Evolutionary conservation across 1,140 invertebrate genomes (phyloP), one percentile per base, ranked within the genome.

Genomic region (Steinernema feltiae): DNA sequence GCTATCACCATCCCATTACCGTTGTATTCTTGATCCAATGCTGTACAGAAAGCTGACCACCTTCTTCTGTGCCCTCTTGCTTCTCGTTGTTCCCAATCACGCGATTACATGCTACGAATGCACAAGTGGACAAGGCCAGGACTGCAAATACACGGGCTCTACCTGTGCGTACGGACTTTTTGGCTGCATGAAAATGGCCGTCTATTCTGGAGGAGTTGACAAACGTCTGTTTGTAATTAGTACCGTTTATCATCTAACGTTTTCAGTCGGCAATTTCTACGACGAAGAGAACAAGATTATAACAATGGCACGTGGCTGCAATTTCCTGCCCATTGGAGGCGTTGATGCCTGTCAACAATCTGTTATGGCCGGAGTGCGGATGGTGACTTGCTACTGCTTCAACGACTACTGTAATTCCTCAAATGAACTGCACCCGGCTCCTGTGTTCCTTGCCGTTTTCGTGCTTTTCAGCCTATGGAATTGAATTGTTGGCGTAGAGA

Each of bases 181-280:
- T 31, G 78, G 78, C n/a, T 79, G 78, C 53, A 72, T 79, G 18
- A 79, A 79, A 46, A 78, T 79, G 41, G 72, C 78, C 1, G 71
- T 75, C 0, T 78, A 74, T 18, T 69, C 71, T 7, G 78, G 78
- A 31, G 78, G 78, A 74, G 70, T 79, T 1, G 78, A 79, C 48
- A 74, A 71, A 74, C 73, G 77, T 76, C 24, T 72, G 32, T 27
- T 30, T 29, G 24, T 21, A 12, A 1, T 29, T 53, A 15, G 30
- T 32, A 24, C 27, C 21, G 7, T 21, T 53, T 71, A 48, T n/a
- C n/a, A 70, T 17, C 46, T 17, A 18, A 3, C 41, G 18, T 46
- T 78, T 79, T 74, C 75, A 79, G 78, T 78, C 70, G 78, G 78
- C 32, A 79, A 80, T 48, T 74, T 69, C 18, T 71, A 79, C 27